A percentile compares a stretch with the other conserved stretches of the same genome.
Conservation (phyloP, 2,113 vertebrate species). For the Ondatra zibethicus region DNA sequence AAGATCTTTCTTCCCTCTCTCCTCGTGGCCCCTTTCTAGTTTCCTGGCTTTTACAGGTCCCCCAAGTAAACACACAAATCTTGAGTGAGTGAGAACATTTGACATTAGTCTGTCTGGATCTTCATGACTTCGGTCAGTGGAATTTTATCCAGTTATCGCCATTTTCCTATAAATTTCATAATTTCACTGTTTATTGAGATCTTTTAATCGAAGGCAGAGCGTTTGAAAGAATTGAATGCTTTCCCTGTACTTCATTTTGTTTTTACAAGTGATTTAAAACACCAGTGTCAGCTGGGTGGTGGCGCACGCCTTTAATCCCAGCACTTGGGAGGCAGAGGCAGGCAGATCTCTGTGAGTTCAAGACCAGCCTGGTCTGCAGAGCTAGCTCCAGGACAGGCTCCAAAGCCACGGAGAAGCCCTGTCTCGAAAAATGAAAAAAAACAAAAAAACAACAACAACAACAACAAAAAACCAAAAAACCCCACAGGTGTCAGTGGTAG, state of each 20-base stretch:
- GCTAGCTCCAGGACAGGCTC: too few relatives aligned
- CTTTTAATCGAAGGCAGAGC: neutral
- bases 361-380: too few relatives aligned
- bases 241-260: neutral
- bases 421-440: too few relatives aligned
- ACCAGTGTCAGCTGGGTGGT: too few relatives aligned
- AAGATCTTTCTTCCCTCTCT: neutral
- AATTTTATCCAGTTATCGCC: neutral
- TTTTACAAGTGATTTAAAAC: constrained; percentile 5
- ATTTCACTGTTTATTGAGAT: neutral
- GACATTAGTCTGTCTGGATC: neutral
- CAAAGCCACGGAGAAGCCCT: too few relatives aligned
- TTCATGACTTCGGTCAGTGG: neutral
- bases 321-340: too few relatives aligned
- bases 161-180: neutral
- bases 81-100: neutral
- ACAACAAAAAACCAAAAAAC: too few relatives aligned
- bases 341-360: too few relatives aligned
- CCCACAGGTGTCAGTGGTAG: neutral
- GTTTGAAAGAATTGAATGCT: neutral
- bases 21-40: neutral
- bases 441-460: too few relatives aligned
- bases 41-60: neutral
- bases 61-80: neutral
- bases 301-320: too few relatives aligned